phyloP scores from a whole-genome alignment of 2,113 vertebrate species.

The Archocentrus centrarchus region DNA sequence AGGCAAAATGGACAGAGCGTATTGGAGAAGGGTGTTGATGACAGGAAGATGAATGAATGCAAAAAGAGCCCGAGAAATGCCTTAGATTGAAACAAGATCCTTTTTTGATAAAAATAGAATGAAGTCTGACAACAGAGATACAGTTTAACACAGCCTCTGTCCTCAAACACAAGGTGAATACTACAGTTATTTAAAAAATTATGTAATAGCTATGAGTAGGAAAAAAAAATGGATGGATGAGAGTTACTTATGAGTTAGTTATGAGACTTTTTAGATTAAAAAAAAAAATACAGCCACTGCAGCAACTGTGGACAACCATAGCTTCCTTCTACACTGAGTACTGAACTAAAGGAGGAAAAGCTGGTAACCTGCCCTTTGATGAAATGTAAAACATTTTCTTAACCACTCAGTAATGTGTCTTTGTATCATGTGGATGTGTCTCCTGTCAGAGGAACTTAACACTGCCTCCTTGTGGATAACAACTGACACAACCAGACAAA shows the following conservation, averaged over 20 bases:
- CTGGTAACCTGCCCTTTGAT: not conserved
- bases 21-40: conserved; percentile 53
- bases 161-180: not conserved
- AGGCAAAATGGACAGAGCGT: conserved; percentile 36
- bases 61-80: conserved; percentile 68
- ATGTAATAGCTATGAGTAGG: not conserved
- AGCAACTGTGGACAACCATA: not conserved
- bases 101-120: conserved; percentile 66
- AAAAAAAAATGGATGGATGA: too few species aligned
- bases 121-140: conserved; percentile 7
- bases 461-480: conserved; percentile 46
- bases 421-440: not conserved
- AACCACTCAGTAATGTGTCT: not conserved
- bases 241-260: not conserved
- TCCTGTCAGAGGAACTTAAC: conserved; percentile 9
- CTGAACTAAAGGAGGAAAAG: not conserved
- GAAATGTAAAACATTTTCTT: not conserved
- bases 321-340: not conserved
- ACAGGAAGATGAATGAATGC: conserved; percentile 75
- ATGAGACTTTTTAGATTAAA: not conserved
- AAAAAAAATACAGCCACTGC: not conserved
- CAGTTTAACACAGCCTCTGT: not conserved
- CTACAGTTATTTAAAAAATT: not conserved
- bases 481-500: not conserved
- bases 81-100: conserved; percentile 62